Percentiles rank a stretch among this genome's conserved stretches.
phyloP scores from a whole-genome alignment of 1,140 invertebrate species.

The Nephila pilipes region DNA sequence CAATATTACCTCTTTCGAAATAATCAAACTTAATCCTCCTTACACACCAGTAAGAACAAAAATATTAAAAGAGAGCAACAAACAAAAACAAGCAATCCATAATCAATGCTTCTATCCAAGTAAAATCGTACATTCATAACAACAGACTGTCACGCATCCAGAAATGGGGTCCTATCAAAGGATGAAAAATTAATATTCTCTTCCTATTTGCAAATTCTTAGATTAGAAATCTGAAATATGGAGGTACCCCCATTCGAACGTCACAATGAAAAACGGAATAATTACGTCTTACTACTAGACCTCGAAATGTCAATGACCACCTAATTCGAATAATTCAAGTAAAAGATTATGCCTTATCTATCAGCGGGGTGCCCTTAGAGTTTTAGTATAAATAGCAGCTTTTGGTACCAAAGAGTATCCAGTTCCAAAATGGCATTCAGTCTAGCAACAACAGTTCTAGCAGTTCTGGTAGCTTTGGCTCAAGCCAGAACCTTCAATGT shows the following conservation, averaged over 20 bases:
- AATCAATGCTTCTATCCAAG: neutral
- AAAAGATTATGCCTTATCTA: conserved; percentile 34
- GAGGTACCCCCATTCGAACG: conserved; percentile 24
- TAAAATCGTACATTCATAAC: neutral
- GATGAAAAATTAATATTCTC: neutral
- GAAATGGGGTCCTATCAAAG: neutral
- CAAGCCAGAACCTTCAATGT: conserved; percentile 64
- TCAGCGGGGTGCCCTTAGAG: conserved; percentile 47
- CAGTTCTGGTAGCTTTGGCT: conserved; percentile 47
- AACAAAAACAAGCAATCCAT: neutral
- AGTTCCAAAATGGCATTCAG: conserved; percentile 65
- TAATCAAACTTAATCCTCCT: neutral
- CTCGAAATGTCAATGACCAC: conserved; percentile 60
- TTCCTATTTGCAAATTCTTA: neutral
- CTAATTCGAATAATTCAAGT: conserved; percentile 49
- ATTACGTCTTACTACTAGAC: conserved; percentile 27
- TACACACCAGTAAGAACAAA: neutral
- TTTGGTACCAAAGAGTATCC: neutral
- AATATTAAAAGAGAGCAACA: neutral
- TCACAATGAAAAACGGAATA: conserved; percentile 27
- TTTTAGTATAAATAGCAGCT: conserved; percentile 50
- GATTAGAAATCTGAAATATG: conserved; percentile 34
- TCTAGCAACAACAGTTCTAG: conserved; percentile 52
- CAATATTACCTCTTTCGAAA: neutral
- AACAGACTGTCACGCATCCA: neutral